Percentiles rank a stretch among this genome's conserved stretches.
Evolutionary conservation across 2,113 vertebrate species (phyloP).

Genomic region (Willisornis vidua): DNA sequence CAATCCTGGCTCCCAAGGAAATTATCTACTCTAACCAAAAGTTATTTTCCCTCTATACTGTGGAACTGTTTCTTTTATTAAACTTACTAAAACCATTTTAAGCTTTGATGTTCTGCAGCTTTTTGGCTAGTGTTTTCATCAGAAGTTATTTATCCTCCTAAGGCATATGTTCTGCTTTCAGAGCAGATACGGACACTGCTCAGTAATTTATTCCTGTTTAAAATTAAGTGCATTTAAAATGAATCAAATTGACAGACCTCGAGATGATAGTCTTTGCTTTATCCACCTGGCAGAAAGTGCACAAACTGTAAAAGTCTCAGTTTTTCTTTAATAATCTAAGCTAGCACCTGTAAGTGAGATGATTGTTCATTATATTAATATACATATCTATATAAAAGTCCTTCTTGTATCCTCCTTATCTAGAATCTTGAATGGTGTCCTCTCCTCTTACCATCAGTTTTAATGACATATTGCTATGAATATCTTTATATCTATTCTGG

Average conservation of each 20-base stretch:
- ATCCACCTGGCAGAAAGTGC: neutral
- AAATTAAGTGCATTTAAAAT: neutral
- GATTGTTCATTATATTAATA: neutral
- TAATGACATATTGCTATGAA: neutral
- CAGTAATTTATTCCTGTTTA: neutral
- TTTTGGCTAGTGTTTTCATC: conserved; percentile 16
- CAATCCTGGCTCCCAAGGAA: neutral
- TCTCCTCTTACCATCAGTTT: neutral
- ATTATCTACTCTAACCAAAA: neutral
- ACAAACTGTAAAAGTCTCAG: neutral
- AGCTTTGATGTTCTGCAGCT: conserved; percentile 39
- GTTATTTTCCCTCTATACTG: neutral
- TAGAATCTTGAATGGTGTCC: neutral
- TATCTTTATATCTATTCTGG: neutral
- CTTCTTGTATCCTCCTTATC: neutral
- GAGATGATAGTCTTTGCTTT: neutral
- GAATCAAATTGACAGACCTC: neutral
- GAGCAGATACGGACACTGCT: neutral
- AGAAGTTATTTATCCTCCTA: neutral
- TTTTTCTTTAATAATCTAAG: neutral
- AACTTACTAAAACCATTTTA: neutral
- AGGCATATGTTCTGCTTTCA: neutral
- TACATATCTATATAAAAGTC: neutral
- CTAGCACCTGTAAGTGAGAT: neutral
- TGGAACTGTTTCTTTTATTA: conserved; percentile 8